Conservation (phyloP, 2,113 vertebrate species). For the Arizona elegans region DNA sequence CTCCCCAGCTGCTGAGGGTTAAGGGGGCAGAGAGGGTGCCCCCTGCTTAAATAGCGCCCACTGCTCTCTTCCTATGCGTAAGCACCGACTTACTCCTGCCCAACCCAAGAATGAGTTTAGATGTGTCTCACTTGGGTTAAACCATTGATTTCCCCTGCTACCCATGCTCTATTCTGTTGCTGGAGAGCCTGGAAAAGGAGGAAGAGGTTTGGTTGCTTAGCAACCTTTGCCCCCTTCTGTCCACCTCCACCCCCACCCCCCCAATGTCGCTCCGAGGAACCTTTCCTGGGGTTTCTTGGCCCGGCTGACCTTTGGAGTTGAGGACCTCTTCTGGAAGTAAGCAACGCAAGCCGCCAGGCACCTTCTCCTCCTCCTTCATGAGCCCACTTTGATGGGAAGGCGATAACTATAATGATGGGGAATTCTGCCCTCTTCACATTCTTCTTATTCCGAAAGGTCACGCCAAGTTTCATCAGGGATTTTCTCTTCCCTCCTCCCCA, state of each 20-base stretch:
- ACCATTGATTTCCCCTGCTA: constrained; percentile 65
- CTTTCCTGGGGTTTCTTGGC: neutral
- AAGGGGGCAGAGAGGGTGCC: neutral
- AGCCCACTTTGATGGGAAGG: neutral
- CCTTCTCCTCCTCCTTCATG: neutral
- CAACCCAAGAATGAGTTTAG: constrained; percentile 72
- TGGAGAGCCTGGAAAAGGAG: constrained; percentile 51
- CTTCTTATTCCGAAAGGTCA: neutral
- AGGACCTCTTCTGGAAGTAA: neutral
- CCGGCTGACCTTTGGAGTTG: neutral
- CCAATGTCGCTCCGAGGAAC: constrained; percentile 30
- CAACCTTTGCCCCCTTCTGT: constrained; percentile 14
- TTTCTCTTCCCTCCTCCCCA: neutral
- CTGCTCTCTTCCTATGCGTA: constrained; percentile 68
- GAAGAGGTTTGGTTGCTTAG: constrained; percentile 60
- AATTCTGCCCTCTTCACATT: neutral
- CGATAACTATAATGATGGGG: neutral
- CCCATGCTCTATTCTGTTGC: constrained; percentile 27
- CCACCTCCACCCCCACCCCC: neutral
- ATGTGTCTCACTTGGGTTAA: constrained; percentile 70
- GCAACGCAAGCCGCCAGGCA: neutral
- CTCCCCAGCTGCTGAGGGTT: constrained; percentile 30
- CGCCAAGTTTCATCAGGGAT: neutral
- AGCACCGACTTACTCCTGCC: constrained; percentile 58
- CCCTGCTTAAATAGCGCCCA: constrained; percentile 57